Evolutionary conservation across 1,140 invertebrate species (phyloP).

Genomic region (Sinella curviseta): DNA sequence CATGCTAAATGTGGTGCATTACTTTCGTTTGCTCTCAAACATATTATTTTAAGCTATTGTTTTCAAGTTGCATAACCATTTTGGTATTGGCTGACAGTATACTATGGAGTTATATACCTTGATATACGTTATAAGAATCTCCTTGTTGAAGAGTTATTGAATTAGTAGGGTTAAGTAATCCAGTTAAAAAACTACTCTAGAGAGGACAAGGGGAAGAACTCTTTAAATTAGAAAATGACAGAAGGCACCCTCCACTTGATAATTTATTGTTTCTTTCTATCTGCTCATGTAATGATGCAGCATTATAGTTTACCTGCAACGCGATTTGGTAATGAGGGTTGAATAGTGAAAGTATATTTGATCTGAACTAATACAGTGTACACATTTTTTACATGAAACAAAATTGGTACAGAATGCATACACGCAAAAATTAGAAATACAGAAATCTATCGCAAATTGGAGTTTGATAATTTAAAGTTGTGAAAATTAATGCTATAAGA

Average conservation of each 20-base stretch:
- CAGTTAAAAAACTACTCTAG: not conserved
- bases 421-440: no score
- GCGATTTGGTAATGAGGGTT: not conserved
- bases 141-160: no score
- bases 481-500: no score
- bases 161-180: constrained; percentile 12
- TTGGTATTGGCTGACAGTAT: no score
- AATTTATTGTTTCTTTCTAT: constrained; percentile 6
- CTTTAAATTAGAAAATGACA: constrained; percentile 21
- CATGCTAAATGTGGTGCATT: no score
- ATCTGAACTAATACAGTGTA: no score
- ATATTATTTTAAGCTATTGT: not conserved
- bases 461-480: no score
- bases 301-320: not conserved
- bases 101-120: no score
- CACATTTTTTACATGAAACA: not conserved
- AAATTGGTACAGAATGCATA: not conserved
- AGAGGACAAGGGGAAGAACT: constrained; percentile 5
- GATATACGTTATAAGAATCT: no score
- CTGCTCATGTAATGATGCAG: not conserved
- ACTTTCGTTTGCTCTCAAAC: no score
- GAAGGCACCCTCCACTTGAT: not conserved
- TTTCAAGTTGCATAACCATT: not conserved
- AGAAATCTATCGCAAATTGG: no score
- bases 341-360: not conserved